These are phyloP conservation scores for Drosophila falleni DNA, from an alignment of 2,888 invertebrate species.

Conservation along the genomic window DNA sequence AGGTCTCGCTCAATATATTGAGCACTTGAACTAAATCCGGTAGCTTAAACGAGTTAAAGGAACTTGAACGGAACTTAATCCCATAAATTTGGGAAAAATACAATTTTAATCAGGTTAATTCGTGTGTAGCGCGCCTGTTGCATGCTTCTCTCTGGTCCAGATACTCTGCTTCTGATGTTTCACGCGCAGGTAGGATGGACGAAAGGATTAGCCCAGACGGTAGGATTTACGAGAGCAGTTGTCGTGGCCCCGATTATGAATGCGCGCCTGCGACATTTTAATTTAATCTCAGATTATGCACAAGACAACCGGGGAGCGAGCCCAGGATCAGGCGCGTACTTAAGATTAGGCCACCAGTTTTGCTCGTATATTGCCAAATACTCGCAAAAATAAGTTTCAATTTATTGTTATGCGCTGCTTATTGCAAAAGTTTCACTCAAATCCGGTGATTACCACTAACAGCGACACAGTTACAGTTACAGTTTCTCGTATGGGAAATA, in stretches of 20 bases:
- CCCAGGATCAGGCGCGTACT: constrained; percentile 60
- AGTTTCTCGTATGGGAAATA: not conserved
- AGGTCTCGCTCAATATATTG: constrained; percentile 21
- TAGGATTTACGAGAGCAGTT: constrained; percentile 53
- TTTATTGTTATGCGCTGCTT: constrained; percentile 58
- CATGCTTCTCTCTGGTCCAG: constrained; percentile 13
- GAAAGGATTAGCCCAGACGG: constrained; percentile 61
- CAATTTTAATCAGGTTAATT: constrained; percentile 82
- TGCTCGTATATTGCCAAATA: constrained; percentile 79
- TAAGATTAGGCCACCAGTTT: constrained; percentile 62
- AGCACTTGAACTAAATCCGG: constrained; percentile 80
- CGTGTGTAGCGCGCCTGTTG: constrained; percentile 70
- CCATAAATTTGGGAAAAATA: constrained; percentile 82
- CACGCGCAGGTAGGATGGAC: constrained; percentile 1
- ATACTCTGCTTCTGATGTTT: not conserved
- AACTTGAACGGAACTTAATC: constrained; percentile 82
- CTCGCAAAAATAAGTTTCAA: constrained; percentile 43
- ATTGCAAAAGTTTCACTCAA: constrained; percentile 78
- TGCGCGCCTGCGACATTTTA: constrained; percentile 81
- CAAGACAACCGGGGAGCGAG: constrained; percentile 55
- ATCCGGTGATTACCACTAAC: constrained; percentile 63
- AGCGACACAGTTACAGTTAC: constrained; percentile 52
- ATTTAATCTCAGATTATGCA: constrained; percentile 79
- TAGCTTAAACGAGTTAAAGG: constrained; percentile 84
- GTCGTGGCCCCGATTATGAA: constrained; percentile 64